Evolutionary conservation across 2,113 vertebrate genomes (phyloP), one percentile per base, ranked within the genome.

Genomic region (Lucifuga dentata): DNA sequence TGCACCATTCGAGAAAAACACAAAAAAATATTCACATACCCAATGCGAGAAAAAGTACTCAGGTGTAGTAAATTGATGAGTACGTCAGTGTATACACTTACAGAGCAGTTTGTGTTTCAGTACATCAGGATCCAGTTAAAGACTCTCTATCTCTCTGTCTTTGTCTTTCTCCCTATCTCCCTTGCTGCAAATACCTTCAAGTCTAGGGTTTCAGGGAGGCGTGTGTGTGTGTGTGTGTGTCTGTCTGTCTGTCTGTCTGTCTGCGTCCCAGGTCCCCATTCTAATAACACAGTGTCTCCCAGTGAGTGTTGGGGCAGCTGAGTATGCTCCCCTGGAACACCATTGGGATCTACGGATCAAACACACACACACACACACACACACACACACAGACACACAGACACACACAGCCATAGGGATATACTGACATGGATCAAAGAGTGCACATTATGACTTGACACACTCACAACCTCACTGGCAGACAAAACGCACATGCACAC

Each of bases 221-320:
- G 0, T 50, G 57, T 50, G 50, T 24, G 32, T 70, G 49, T 65
- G 43, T 49, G 68, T 33, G 51, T 69, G 59, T 61, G 56, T 60
- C 57, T 69, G 61, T 53, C 65, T 62, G 58, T 65, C 55, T 48
- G 55, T 75, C 70, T 68, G 68, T 72, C 44, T 11, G 32, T 13
- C 20, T 2, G 69, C 60, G 57, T 90, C 75, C 79, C 70, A 91
- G 88, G 87, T 92, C 90, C 92, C 90, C 76, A 75, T 88, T 92
- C 89, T 92, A 93, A 93, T 92, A 93, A 93, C 86, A 85, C 60
- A 89, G 88, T 84, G 80, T 81, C 87, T 90, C 90, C 91, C 90
- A 90, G 88, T 78, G 90, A 80, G 88, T 77, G 57, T 74, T 70
- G 84, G 87, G 87, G 91, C 91, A 90, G 90, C 90, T 83, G 85